Evolutionary conservation across 2,797 vertebrate genomes (phyloP).

Genomic region (Tragopan temminckii): DNA sequence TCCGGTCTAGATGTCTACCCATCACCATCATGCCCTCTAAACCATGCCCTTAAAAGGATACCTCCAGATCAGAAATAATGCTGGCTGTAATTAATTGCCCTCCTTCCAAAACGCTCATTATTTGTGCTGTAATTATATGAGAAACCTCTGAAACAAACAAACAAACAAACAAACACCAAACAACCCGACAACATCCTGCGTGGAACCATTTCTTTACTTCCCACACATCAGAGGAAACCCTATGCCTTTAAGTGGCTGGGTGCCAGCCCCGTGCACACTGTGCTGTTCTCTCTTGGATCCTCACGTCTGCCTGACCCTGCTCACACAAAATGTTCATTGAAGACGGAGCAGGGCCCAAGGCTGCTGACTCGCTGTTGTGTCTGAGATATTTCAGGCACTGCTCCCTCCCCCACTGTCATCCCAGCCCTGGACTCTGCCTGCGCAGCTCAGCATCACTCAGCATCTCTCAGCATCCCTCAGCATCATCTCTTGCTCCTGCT

Average conservation of each 20-base stretch:
- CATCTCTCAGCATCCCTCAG: background rate
- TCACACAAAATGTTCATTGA: slow-evolving; percentile 55
- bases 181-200: background rate
- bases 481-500: background rate
- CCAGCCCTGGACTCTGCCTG: background rate
- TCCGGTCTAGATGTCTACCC: too few species aligned
- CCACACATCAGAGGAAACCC: background rate
- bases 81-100: background rate
- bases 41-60: slow-evolving; percentile 34
- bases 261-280: background rate
- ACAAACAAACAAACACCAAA: too few species aligned
- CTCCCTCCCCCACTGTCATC: background rate
- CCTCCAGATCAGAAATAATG: background rate
- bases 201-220: background rate
- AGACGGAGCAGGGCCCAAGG: background rate
- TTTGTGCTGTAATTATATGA: background rate
- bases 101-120: background rate
- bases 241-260: slow-evolving; percentile 1
- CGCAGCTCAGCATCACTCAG: background rate
- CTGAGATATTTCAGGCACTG: slow-evolving; percentile 42
- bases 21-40: background rate
- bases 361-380: slow-evolving; percentile 4
- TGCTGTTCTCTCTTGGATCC: background rate
- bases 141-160: background rate
- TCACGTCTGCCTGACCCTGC: background rate